Evolutionary conservation across 1,140 invertebrate species (phyloP), one percentile per base, ranked within the genome.

Genomic region (Xylocopa sonorina): DNA sequence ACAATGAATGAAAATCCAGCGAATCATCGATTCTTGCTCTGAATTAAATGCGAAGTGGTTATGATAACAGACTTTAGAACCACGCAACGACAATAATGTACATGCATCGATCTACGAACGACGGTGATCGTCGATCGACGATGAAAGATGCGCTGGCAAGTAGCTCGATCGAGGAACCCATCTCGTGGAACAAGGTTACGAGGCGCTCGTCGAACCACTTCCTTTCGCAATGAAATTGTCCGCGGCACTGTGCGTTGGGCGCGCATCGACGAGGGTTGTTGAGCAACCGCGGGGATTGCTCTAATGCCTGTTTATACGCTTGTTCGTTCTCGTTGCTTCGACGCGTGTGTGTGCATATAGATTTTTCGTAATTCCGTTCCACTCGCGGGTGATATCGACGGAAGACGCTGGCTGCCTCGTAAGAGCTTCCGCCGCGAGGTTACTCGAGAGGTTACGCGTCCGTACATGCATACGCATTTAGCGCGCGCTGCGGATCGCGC

Each of bases 381-480:
- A 3, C 10, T 48, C 46, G 46, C n/a, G 24, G n/a, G 10, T 3
- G 2, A 10, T 41, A 51, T 67, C 29, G 21, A 6, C 5, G 14
- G 3, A n/a, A 55, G 12, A 55, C 4, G 10, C n/a, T n/a, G n/a
- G 21, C 24, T 4, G 50, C 2, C 27, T 18, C 27, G 50, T n/a
- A 10, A 9, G 18, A 32, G 27, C 27, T 24, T 14, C 7, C 18
- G 67, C 7, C 0, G 9, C 18, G 32, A 51, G 32, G 57, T 71
- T n/a, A 72, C 48, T 24, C 27, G 32, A 32, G 27, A 41, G 53
- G 24, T 69, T 48, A 58, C 21, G 29, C 9, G 16, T 12, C 43
- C 16, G n/a, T 29, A 58, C 16, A 51, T 24, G 6, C 50, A 77
- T 18, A 24, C 69, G 43, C 24, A 71, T 77, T 21, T 24, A 77